phyloP scores from a whole-genome alignment of 2,113 vertebrate species.

The Trichechus manatus region DNA sequence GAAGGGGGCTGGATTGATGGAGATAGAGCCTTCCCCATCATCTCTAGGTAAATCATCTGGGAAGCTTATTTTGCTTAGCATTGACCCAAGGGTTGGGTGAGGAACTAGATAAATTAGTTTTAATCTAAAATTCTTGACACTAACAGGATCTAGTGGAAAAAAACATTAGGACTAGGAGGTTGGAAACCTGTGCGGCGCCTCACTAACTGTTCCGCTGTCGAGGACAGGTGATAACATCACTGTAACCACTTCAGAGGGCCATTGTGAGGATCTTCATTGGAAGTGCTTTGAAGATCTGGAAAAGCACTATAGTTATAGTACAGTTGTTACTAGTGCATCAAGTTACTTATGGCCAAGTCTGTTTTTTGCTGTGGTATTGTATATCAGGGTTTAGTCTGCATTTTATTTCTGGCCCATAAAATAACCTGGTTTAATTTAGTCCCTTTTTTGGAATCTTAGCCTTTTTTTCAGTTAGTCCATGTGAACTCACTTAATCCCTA shows the following conservation, averaged over 20 bases:
- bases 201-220: background rate
- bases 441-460: background rate
- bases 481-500: background rate
- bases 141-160: background rate
- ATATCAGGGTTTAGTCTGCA: constrained; percentile 38
- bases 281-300: constrained; percentile 20
- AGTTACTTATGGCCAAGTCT: background rate
- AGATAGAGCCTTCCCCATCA: constrained; percentile 3
- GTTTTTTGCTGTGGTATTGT: background rate
- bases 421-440: constrained; percentile 21
- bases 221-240: background rate
- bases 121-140: background rate
- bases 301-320: background rate
- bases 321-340: background rate
- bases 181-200: background rate
- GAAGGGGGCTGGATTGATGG: background rate
- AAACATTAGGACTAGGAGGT: background rate
- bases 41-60: background rate
- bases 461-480: background rate
- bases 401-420: constrained; percentile 19
- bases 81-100: background rate
- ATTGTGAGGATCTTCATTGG: background rate
- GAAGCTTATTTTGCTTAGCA: background rate
- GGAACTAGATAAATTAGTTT: constrained; percentile 24
- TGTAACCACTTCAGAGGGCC: background rate